Base-by-base conservation (phyloP, 2,113 vertebrate genomes). In the Polypterus senegalus region DNA sequence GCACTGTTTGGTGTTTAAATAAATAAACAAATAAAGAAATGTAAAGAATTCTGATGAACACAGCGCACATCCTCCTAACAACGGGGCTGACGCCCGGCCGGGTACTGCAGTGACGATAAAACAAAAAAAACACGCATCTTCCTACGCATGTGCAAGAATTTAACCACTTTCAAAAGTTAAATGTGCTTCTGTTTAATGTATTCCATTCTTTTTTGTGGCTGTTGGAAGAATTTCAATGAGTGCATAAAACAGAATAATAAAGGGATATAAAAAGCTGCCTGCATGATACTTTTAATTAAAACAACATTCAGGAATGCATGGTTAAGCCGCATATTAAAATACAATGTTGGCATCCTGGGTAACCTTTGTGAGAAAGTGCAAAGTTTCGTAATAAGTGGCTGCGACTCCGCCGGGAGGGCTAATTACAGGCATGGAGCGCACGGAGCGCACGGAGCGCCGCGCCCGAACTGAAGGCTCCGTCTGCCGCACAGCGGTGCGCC, bases 321-420 rank as follows among this genome's bases (percentile, higher is more conserved):
- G 54, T 73, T 69, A 61, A 58, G 62, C 58, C 57, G n/a, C 54
- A 65, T 69, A 71, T 71, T 79, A 68, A 71, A 71, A 63, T 60
- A 48, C 63, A 76, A 68, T 65, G 65, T 65, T 61, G 61, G 70
- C 67, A 70, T 65, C 71, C 70, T n/a, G 65, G 71, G 76, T 73
- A 69, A 74, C 76, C 59, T 76, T 70, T 71, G 71, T 67, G 70
- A 68, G 74, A 79, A 80, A 65, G 49, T 65, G 67, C 65, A 65
- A 63, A 68, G 68, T 65, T 61, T 71, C 65, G 74, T 77, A 76
- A 80, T 76, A 71, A 72, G 72, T 27, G 10, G 60, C 54, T 59
- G 48, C 67, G 71, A 69, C 71, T 78, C 74, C 81, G 72, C 77
- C 80, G 72, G 79, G 55, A 71, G 64, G 27, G 49, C 64, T 76